Evolutionary conservation across 1,140 invertebrate species (phyloP).

Genomic region (Geopemphigus sp.): DNA sequence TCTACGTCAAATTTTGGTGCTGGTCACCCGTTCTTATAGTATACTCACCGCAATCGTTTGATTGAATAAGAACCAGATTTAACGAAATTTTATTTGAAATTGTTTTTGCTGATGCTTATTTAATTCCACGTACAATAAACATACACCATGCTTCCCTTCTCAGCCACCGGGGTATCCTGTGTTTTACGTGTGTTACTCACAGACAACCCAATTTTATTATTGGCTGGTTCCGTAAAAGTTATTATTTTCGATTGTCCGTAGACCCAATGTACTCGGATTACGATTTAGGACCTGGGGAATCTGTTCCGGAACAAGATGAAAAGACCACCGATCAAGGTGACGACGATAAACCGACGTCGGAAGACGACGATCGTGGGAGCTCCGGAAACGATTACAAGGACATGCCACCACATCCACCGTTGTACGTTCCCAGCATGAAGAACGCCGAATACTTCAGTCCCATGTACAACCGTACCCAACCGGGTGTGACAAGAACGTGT

Average conservation of each 20-base stretch:
- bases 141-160: too few relatives aligned
- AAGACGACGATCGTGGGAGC: conserved; percentile 53
- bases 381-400: conserved; percentile 48
- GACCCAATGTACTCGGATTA: conserved; percentile 34
- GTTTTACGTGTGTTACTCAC: too few relatives aligned
- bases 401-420: conserved; percentile 54
- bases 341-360: conserved; percentile 53
- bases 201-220: too few relatives aligned
- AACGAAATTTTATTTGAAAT: too few relatives aligned
- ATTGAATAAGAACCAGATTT: too few relatives aligned
- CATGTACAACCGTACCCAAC: conserved; percentile 50
- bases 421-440: conserved; percentile 54
- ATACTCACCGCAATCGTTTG: too few relatives aligned
- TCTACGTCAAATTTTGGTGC: too few relatives aligned
- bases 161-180: too few relatives aligned
- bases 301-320: conserved; percentile 55
- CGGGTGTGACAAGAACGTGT: conserved; percentile 65
- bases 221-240: too few relatives aligned
- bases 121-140: too few relatives aligned
- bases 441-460: conserved; percentile 55
- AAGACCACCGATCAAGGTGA: conserved; percentile 53
- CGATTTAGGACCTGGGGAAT: conserved; percentile 10
- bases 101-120: too few relatives aligned
- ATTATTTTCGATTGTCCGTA: neutral
- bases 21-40: too few relatives aligned